Percentiles rank a stretch among this genome's conserved stretches.
These are phyloP conservation scores for Polyodon spathula DNA, from an alignment of 2,113 vertebrate genomes.

Conservation along the genomic window DNA sequence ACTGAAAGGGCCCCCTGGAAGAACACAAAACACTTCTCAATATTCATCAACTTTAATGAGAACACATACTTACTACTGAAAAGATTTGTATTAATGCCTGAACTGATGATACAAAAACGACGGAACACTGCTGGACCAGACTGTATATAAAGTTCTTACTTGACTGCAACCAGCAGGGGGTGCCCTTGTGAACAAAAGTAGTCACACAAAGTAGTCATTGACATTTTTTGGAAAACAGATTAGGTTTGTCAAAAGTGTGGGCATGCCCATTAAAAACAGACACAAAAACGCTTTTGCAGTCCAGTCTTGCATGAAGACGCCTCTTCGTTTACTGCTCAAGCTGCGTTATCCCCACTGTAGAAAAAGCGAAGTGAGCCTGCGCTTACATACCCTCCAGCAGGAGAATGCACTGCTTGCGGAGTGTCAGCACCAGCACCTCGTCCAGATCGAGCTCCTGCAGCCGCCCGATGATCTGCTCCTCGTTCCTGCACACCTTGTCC, in stretches of 20 bases:
- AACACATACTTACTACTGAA: neutral
- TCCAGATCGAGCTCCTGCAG: conserved; percentile 92
- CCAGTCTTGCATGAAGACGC: too few species aligned
- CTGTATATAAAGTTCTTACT: neutral
- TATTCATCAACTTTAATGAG: neutral
- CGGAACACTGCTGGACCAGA: too few species aligned
- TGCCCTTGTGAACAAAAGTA: neutral
- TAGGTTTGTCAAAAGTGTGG: too few species aligned
- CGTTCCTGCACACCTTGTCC: conserved; percentile 94
- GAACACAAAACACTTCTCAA: conserved; percentile 27
- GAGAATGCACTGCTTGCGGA: conserved; percentile 83
- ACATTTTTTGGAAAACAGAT: too few species aligned
- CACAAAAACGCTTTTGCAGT: too few species aligned
- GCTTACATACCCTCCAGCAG: conserved; percentile 79
- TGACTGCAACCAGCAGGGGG: neutral
- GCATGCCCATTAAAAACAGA: too few species aligned
- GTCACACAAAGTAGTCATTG: too few species aligned
- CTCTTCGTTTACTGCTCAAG: too few species aligned
- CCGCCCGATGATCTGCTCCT: conserved; percentile 87
- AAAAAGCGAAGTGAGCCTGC: neutral
- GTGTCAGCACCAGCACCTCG: conserved; percentile 76
- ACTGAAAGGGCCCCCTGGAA: conserved; percentile 88
- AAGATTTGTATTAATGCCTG: neutral
- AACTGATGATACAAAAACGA: neutral
- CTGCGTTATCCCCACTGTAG: too few species aligned